Evolutionary conservation across 2,888 invertebrate genomes (phyloP), one percentile per base, ranked within the genome.

Genomic region (Thalpophila matura): DNA sequence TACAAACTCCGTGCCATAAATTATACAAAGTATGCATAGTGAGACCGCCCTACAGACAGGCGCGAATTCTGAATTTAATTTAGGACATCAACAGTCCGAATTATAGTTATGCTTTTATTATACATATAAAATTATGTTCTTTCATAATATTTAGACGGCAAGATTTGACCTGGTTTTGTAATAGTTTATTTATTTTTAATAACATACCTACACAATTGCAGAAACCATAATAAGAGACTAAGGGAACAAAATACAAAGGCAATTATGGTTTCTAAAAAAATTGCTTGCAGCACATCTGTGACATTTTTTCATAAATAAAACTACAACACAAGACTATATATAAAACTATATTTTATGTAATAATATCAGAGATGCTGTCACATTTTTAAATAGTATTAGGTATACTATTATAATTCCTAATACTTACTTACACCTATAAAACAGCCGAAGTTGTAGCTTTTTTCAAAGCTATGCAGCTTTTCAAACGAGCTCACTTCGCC

Each of bases 1-100:
- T 68, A 74, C n/a, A 60, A 45, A 51, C 45, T 31, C 38, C 24
- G 10, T 42, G 55, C 56, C 58, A 71, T 79, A 72, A 79, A 80
- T 70, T 72, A 65, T 35, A 43, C 22, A 45, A 56, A 69, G 63
- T 67, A n/a, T n/a, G n/a, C n/a, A n/a, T n/a, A 68, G 56, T 33
- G 58, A 49, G 58, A 43, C 35, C 22, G 33, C 40, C 46, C 37
- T 54, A 42, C 43, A n/a, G 27, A 50, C 54, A 56, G 57, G 20
- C 24, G 20, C n/a, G 38, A 27, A 57, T 43, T 42, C 18, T 58
- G 55, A 51, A 58, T 53, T 53, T n/a, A 56, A 68, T 46, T 65
- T 46, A 51, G 31, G 9, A 1, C 20, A 22, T 47, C 26, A 46
- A 61, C 42, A 22, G 6, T 16, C 35, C 22, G 4, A 61, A 42